Evolutionary conservation across 2,888 invertebrate genomes (phyloP), one percentile per base, ranked within the genome.

Genomic region (Megamerina dolium): DNA sequence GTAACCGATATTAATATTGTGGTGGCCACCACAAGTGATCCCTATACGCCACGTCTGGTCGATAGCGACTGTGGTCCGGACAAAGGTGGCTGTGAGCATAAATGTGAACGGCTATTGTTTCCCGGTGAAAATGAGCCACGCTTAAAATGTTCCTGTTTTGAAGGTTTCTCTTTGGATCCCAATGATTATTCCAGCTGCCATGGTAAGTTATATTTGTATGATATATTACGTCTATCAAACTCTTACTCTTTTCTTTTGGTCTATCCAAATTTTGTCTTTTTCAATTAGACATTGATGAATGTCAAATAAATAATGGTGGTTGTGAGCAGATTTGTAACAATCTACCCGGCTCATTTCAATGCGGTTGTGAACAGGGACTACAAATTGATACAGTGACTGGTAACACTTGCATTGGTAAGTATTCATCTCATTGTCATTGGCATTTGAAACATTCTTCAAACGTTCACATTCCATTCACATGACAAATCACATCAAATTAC

Each of bases 311-410:
- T 33, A 75, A 73, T 51, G 76, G 77, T 4, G 76, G 74, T 23
- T 81, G 81, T 53, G 69, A 75, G 37, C 72, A 75, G 49, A 66
- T 70, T 31, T 81, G 81, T 58, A 68, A 67, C 44, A 81, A 81
- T 59, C 67, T 73, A 30, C 73, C 73, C 0, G 80, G 81, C 26
- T 72, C 76, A n/a, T 78, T 73, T 55, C 69, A 72, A 31, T 81
- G 81, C 55, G 63, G 68, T 29, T 81, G 81, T 51, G 67, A 67
- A 14, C 53, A 61, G 21, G 80, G 80, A 9, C 73, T 74, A 36
- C 68, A 74, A 52, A 65, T 79, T 43, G 71, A 73, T 30, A 60
- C 60, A 2, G 62, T 52, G 2, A 63, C 74, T 19, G 68, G 73
- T 37, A 73, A 65, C 50, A 70, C 70, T 31, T 78, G 78, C 53